Percentiles rank a stretch among this genome's conserved stretches.
These are phyloP conservation scores for Balaeniceps rex DNA, from an alignment of 2,113 vertebrate genomes.

Conservation along the genomic window DNA sequence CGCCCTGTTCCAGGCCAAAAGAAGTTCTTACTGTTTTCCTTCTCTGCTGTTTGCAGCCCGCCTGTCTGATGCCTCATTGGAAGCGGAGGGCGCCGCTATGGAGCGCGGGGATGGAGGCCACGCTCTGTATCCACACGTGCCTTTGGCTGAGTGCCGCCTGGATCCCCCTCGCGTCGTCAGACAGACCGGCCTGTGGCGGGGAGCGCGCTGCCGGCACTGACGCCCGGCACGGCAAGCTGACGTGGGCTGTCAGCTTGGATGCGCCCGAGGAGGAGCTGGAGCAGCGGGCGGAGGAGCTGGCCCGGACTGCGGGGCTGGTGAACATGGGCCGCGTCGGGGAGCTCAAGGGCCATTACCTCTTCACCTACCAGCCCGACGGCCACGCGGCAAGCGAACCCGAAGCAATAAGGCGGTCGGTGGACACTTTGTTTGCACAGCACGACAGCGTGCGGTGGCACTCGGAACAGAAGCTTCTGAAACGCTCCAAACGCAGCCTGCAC, in stretches of 20 bases:
- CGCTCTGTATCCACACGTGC: conserved; percentile 39
- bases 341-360: conserved; percentile 88
- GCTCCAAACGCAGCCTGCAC: conserved; percentile 87
- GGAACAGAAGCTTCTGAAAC: conserved; percentile 84
- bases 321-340: conserved; percentile 91
- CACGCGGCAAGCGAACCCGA: accelerated
- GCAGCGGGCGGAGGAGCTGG: conserved; percentile 76
- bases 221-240: conserved; percentile 40
- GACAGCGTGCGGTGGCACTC: conserved; percentile 88
- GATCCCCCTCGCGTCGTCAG: not conserved
- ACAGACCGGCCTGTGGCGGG: not conserved
- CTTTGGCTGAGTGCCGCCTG: conserved; percentile 59
- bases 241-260: conserved; percentile 85
- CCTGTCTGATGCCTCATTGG: conserved; percentile 74
- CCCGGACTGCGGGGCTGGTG: conserved; percentile 79
- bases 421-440: conserved; percentile 76
- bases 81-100: conserved; percentile 52
- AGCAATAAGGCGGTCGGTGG: conserved; percentile 45
- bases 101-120: conserved; percentile 59
- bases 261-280: conserved; percentile 47
- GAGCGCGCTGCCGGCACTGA: not conserved
- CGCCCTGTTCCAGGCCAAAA: accelerated
- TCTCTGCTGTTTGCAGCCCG: not conserved
- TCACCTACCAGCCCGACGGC: conserved; percentile 53
- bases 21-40: accelerated